Conservation (phyloP, 2,113 vertebrate species). For the Fulica atra region DNA sequence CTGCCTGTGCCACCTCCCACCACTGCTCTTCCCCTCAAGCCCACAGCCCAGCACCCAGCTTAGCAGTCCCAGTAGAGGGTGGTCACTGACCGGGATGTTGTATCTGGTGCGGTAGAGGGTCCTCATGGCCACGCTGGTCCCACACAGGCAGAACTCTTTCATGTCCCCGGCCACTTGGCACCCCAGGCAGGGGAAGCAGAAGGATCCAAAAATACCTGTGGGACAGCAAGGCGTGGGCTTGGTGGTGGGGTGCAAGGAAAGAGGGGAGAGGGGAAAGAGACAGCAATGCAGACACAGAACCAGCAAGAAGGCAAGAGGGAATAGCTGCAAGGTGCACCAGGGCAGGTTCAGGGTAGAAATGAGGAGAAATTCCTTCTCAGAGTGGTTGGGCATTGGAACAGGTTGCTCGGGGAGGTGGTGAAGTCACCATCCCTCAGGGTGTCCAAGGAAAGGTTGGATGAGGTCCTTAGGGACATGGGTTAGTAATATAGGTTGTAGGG, state of each 20-base stretch:
- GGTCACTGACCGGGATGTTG: slow-evolving; percentile 77
- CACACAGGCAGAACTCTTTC: slow-evolving; percentile 84
- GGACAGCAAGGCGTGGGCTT: fast-evolving
- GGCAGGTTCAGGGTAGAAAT: too few relatives aligned
- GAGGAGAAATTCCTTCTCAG: too few relatives aligned
- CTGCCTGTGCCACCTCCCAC: fast-evolving
- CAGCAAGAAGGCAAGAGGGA: too few relatives aligned
- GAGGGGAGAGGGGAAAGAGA: background rate
- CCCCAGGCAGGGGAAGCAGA: slow-evolving; percentile 70
- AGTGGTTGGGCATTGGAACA: too few relatives aligned
- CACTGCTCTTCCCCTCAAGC: background rate
- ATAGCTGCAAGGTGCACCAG: too few relatives aligned
- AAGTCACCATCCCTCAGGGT: too few relatives aligned
- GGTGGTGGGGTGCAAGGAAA: background rate
- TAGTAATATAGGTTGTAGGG: too few relatives aligned
- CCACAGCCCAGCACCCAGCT: background rate
- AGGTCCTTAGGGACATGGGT: too few relatives aligned
- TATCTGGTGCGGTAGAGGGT: slow-evolving; percentile 86
- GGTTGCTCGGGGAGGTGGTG: too few relatives aligned
- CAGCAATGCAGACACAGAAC: fast-evolving
- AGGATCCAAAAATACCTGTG: slow-evolving; percentile 75
- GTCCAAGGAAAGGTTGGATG: too few relatives aligned
- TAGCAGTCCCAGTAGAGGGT: too few relatives aligned
- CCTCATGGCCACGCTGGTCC: slow-evolving; percentile 73
- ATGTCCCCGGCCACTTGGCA: slow-evolving; percentile 79